Conservation (phyloP, 2,888 invertebrate species). For the Cyaniris semiargus region DNA sequence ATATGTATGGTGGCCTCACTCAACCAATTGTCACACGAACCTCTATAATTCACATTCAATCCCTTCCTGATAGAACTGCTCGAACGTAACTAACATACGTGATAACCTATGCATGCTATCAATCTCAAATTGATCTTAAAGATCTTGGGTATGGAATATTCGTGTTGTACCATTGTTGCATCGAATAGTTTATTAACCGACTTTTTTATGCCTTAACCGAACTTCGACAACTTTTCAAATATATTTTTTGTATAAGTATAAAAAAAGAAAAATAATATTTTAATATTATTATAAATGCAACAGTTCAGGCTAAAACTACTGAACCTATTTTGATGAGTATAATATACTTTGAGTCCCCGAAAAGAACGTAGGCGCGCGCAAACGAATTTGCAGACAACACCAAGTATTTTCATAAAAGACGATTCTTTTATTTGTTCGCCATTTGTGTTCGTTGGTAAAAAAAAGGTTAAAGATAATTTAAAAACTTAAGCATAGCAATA, state of each 20-base stretch:
- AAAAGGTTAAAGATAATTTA: not conserved
- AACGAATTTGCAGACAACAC: too few relatives aligned
- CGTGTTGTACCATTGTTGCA: not conserved
- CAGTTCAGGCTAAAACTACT: too few relatives aligned
- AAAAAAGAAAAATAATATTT: too few relatives aligned
- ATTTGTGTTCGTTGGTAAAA: not conserved
- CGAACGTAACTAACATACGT: slow-evolving; percentile 3
- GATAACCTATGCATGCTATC: not conserved
- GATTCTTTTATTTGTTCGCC: not conserved
- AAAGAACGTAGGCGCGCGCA: too few relatives aligned
- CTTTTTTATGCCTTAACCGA: too few relatives aligned
- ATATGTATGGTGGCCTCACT: not conserved
- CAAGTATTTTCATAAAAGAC: too few relatives aligned
- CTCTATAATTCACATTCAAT: slow-evolving; percentile 20
- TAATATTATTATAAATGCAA: too few relatives aligned
- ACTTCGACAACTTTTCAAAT: too few relatives aligned
- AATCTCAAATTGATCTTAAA: not conserved
- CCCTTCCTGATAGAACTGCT: slow-evolving; percentile 19
- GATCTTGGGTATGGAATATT: not conserved
- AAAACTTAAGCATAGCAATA: not conserved
- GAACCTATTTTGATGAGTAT: too few relatives aligned
- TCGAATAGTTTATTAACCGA: too few relatives aligned
- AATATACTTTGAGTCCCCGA: too few relatives aligned
- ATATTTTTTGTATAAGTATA: too few relatives aligned
- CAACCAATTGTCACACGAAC: slow-evolving; percentile 3